These are phyloP conservation scores for Ariopsis seemanni DNA, from an alignment of 2,113 vertebrate species.

Conservation along the genomic window DNA sequence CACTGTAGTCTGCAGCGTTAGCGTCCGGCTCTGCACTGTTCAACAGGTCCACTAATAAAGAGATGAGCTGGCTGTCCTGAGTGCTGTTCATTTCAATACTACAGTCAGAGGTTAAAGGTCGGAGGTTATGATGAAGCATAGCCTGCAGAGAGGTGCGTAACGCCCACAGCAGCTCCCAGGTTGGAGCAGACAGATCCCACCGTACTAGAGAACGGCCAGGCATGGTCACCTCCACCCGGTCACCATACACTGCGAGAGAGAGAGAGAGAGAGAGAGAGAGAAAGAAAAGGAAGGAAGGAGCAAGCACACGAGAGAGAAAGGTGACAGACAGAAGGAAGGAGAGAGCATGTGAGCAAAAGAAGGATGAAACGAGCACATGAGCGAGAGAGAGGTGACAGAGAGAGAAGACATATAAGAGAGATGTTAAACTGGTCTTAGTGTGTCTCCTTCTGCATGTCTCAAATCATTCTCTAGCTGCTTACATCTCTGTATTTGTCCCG, in stretches of 20 bases:
- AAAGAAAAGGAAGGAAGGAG: background rate
- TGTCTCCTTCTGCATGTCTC: no score
- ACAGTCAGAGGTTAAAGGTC: conserved; percentile 56
- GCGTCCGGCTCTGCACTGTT: conserved; percentile 63
- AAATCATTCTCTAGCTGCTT: no score
- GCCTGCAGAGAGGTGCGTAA: conserved; percentile 85
- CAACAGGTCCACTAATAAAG: conserved; percentile 84
- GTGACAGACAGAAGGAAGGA: no score
- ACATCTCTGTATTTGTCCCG: no score
- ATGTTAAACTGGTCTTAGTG: no score
- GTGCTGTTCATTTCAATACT: background rate
- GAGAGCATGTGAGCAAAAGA: no score
- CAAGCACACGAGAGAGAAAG: no score
- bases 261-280: background rate
- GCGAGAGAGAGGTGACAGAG: no score
- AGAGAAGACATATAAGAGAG: no score
- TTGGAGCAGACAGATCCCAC: conserved; percentile 78
- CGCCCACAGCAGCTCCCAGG: conserved; percentile 85
- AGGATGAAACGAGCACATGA: no score
- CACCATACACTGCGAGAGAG: conserved; percentile 71
- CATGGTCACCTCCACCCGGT: conserved; percentile 81
- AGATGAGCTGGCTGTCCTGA: conserved; percentile 83
- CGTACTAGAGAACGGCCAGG: conserved; percentile 79
- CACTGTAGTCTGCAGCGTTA: conserved; percentile 4
- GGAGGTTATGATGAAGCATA: conserved; percentile 87